Conservation (phyloP, 2,113 vertebrate species). For the Neotoma lepida region DNA sequence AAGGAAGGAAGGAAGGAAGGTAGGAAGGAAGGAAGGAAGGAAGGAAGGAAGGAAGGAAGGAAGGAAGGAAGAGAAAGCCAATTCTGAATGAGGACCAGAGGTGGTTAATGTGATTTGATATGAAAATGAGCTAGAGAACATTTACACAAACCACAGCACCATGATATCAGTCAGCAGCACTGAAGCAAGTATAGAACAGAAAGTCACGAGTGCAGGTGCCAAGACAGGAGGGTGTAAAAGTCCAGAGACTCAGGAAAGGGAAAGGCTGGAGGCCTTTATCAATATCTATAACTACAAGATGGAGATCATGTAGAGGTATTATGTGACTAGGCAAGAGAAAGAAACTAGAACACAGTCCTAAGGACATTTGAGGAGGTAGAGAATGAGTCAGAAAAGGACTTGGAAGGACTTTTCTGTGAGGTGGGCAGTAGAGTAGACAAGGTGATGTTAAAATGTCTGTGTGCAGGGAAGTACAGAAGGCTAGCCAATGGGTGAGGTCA, state of each 20-base stretch:
- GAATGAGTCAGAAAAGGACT: not conserved
- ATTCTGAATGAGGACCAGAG: not conserved
- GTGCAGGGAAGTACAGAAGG: not conserved
- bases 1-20: not conserved
- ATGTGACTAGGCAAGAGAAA: not conserved
- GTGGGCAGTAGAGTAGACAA: not conserved
- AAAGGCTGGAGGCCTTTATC: not conserved
- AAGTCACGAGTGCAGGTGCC: not conserved
- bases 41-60: too few species aligned
- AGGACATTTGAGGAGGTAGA: not conserved
- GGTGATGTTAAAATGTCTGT: not conserved
- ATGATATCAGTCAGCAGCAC: not conserved
- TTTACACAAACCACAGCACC: not conserved
- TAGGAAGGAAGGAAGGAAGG: too few species aligned
- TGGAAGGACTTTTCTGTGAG: fast-evolving
- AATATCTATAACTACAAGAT: not conserved
- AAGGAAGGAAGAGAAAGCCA: not conserved
- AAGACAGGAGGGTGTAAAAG: not conserved
- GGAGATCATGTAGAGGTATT: not conserved
- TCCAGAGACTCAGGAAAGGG: not conserved
- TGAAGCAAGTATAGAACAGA: not conserved
- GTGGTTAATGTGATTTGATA: too few species aligned
- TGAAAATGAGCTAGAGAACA: too few species aligned
- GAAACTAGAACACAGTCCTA: not conserved
- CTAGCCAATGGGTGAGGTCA: not conserved